phyloP scores from a whole-genome alignment of 2,888 invertebrate species.

The Metellina segmentata region DNA sequence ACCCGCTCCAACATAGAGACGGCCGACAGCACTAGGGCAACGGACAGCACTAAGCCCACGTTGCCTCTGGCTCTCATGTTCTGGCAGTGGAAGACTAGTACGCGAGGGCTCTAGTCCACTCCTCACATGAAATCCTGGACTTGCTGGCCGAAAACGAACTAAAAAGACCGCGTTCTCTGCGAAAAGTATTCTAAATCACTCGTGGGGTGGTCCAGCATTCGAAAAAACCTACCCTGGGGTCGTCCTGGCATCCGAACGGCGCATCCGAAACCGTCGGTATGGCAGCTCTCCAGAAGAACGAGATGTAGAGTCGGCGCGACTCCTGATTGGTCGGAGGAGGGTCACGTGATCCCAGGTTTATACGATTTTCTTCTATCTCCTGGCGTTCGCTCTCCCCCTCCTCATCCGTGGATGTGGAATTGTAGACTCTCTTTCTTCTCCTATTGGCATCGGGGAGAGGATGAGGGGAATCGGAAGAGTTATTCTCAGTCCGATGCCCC shows the following conservation, averaged over 20 bases:
- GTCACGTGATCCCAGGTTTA: slow-evolving; percentile 74
- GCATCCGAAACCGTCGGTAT: slow-evolving; percentile 50
- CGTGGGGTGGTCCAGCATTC: neutral
- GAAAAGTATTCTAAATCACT: neutral
- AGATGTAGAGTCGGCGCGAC: slow-evolving; percentile 37
- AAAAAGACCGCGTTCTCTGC: too few relatives aligned
- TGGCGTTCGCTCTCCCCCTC: neutral
- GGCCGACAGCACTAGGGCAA: slow-evolving; percentile 39
- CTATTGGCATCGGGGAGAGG: neutral
- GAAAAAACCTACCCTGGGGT: neutral
- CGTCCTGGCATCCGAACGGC: slow-evolving; percentile 12
- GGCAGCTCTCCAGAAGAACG: slow-evolving; percentile 65
- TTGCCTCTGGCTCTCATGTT: slow-evolving; percentile 33
- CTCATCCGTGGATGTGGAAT: neutral
- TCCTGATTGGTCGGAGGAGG: slow-evolving; percentile 42
- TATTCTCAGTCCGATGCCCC: slow-evolving; percentile 26
- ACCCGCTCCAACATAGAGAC: slow-evolving; percentile 49
- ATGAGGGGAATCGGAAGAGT: slow-evolving; percentile 20
- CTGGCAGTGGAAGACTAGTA: neutral
- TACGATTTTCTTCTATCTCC: slow-evolving; percentile 66
- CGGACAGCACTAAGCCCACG: slow-evolving; percentile 49
- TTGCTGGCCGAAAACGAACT: too few relatives aligned
- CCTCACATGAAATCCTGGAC: slow-evolving; percentile 1
- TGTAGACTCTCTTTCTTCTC: neutral
- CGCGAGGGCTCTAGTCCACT: neutral